Percentiles rank a stretch among this genome's conserved stretches.
These are phyloP conservation scores for Eptesicus fuscus DNA, from an alignment of 2,113 vertebrate genomes.

Conservation along the genomic window DNA sequence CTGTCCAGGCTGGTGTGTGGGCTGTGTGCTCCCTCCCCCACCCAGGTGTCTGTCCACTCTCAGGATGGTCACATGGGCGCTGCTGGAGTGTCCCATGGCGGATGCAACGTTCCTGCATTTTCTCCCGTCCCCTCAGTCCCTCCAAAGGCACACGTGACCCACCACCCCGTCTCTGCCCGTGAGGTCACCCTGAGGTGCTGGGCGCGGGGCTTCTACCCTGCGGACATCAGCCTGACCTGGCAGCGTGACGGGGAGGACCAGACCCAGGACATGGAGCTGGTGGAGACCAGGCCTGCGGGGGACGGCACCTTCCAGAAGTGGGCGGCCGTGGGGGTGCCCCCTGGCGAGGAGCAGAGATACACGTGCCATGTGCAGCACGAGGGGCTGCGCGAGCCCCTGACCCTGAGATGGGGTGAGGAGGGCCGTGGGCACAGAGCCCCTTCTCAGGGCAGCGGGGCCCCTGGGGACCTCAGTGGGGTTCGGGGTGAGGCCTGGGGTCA, in stretches of 20 bases:
- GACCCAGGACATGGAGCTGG: not conserved
- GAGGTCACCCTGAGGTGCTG: not conserved
- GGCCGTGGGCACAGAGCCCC: accelerated
- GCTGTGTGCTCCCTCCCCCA: not conserved
- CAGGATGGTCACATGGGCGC: not conserved
- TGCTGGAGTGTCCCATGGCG: not conserved
- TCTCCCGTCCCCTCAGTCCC: not conserved
- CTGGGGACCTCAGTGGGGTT: accelerated
- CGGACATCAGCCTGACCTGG: conserved; percentile 4
- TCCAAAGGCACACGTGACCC: not conserved
- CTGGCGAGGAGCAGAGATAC: too few relatives aligned
- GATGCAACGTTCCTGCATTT: not conserved
- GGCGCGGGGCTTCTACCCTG: conserved; percentile 35
- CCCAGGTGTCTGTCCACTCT: not conserved
- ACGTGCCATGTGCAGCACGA: not conserved
- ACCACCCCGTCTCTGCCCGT: too few relatives aligned
- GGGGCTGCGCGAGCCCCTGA: conserved; percentile 30
- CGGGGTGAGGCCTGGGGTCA: not conserved
- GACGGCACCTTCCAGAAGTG: conserved; percentile 72
- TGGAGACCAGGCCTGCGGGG: conserved; percentile 30
- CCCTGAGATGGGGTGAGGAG: too few relatives aligned
- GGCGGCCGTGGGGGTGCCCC: conserved; percentile 58
- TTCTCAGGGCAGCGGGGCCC: not conserved
- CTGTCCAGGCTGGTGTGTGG: not conserved
- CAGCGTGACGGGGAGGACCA: not conserved